phyloP scores from a whole-genome alignment of 2,797 vertebrate genomes.

The Pipistrellus pygmaeus region DNA sequence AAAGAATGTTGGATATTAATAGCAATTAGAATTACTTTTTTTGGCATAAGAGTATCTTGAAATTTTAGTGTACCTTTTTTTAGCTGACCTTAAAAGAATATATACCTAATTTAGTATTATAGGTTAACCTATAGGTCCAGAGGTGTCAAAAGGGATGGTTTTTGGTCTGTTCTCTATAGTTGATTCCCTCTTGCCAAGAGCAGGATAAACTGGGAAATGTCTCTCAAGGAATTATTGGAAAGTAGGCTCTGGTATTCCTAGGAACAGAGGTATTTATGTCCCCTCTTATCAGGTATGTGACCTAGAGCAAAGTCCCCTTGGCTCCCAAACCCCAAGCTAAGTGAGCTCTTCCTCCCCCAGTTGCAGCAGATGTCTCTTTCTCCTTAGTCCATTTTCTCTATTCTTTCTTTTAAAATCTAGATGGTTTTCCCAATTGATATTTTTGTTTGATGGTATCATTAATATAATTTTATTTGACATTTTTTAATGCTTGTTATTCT shows the following conservation, averaged over 20 bases:
- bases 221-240: slow-evolving; percentile 19
- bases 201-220: background rate
- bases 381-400: background rate
- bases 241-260: background rate
- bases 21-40: slow-evolving; percentile 16
- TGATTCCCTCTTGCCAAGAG: slow-evolving; percentile 18
- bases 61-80: slow-evolving; percentile 33
- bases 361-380: background rate
- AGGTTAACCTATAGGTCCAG: background rate
- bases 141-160: background rate
- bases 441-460: slow-evolving; percentile 40
- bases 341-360: background rate
- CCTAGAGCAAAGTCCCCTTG: background rate
- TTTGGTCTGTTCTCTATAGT: background rate
- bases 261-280: slow-evolving; percentile 5
- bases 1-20: slow-evolving; percentile 47
- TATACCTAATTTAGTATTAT: background rate
- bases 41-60: background rate
- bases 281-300: background rate
- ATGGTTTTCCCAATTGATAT: background rate
- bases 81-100: background rate
- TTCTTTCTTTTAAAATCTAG: background rate
- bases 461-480: slow-evolving; percentile 20
- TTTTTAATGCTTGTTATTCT: slow-evolving; percentile 9
- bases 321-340: background rate